A percentile compares a stretch with the other conserved stretches of the same genome.
Evolutionary conservation across 2,888 invertebrate species (phyloP).

Genomic region (Plebejus melissa): DNA sequence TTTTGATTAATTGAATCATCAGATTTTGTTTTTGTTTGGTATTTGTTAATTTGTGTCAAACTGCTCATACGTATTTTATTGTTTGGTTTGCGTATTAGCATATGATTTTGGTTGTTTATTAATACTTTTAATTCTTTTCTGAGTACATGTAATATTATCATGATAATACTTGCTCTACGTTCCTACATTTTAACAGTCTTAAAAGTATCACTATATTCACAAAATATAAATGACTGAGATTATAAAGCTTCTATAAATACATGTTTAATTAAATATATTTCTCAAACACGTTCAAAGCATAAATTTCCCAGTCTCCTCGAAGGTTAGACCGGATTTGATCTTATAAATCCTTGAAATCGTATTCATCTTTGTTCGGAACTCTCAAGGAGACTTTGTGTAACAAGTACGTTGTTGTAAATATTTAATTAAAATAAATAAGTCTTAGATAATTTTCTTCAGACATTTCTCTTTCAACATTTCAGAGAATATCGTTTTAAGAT

Average conservation of each 20-base stretch:
- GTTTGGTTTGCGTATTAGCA: background rate
- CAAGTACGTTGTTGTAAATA: constrained; percentile 22
- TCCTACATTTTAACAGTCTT: background rate
- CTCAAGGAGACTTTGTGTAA: constrained; percentile 22
- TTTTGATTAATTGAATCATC: constrained; percentile 4
- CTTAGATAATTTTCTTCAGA: background rate
- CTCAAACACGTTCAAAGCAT: background rate
- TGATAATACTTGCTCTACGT: background rate
- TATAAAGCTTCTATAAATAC: background rate
- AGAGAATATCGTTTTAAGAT: background rate
- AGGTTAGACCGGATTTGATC: constrained; percentile 26
- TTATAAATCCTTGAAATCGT: constrained; percentile 28
- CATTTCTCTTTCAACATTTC: constrained; percentile 27
- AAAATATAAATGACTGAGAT: background rate
- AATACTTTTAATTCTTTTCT: no score
- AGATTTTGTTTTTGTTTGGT: background rate
- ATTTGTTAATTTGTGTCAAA: background rate
- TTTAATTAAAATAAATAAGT: background rate
- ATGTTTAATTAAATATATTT: constrained; percentile 10
- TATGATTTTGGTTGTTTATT: background rate
- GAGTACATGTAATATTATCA: background rate
- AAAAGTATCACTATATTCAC: background rate
- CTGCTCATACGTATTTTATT: background rate
- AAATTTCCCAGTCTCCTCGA: constrained; percentile 24
- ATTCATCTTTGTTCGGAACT: constrained; percentile 26